Evolutionary conservation across 53 echinoderm and acorn worm genomes (phyloP).

Genomic region (Mesocentrotus franciscanus): DNA sequence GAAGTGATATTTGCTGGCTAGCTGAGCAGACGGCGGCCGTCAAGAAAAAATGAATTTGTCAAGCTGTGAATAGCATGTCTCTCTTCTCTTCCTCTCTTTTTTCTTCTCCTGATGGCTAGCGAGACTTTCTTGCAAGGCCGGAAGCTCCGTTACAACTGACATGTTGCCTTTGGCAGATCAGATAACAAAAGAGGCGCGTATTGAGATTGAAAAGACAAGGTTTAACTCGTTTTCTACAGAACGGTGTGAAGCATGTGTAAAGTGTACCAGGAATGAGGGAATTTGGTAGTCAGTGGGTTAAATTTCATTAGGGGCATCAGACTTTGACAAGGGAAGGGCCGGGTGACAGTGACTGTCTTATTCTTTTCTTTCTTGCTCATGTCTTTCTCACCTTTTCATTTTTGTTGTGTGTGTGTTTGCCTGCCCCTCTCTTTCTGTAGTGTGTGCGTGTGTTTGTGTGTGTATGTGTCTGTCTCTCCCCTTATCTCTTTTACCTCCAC

Average conservation of each 20-base stretch:
- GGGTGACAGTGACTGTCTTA: not conserved
- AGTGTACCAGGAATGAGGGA: not conserved
- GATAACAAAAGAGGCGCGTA: not conserved
- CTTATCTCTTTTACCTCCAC: too few relatives aligned
- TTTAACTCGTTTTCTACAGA: not conserved
- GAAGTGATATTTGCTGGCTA: not conserved
- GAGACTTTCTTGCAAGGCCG: not conserved
- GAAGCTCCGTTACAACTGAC: not conserved
- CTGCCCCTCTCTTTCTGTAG: too few relatives aligned
- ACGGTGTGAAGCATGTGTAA: not conserved
- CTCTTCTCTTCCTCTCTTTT: not conserved
- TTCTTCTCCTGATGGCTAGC: not conserved
- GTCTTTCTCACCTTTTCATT: too few relatives aligned
- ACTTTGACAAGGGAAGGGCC: not conserved
- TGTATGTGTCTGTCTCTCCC: too few relatives aligned
- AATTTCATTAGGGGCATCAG: not conserved
- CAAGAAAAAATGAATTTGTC: slow-evolving; percentile 5
- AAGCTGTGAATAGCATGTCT: slow-evolving; percentile 8
- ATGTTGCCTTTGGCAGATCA: not conserved
- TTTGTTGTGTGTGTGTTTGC: too few relatives aligned
- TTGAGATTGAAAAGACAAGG: not conserved
- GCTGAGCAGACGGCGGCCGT: not conserved
- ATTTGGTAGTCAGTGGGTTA: not conserved
- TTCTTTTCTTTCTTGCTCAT: not conserved
- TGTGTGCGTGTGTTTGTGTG: too few relatives aligned